Conservation (phyloP, 2,113 vertebrate species). For the Sminthopsis crassicaudata region DNA sequence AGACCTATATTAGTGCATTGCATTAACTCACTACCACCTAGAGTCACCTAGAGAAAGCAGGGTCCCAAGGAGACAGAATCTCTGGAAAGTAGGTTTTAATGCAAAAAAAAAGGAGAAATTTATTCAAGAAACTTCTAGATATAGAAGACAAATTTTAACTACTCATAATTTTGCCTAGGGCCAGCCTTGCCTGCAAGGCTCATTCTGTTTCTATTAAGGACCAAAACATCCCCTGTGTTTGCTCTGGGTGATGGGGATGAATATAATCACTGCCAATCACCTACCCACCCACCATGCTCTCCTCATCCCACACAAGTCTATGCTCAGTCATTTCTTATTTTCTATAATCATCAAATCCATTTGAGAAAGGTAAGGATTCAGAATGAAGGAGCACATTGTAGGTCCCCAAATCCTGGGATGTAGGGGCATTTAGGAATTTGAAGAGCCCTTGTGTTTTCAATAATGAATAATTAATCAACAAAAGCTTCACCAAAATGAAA, state of each 20-base stretch:
- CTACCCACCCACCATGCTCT: not conserved
- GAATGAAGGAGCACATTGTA: slow-evolving; percentile 8
- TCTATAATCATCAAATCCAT: not conserved
- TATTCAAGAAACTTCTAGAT: not conserved
- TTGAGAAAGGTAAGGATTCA: not conserved
- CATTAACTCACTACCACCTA: not conserved
- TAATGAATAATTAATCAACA: slow-evolving; percentile 63
- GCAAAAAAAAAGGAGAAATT: not conserved
- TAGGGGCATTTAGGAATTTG: slow-evolving; percentile 28
- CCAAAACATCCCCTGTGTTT: not conserved
- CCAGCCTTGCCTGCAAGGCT: not conserved
- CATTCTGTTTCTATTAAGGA: not conserved
- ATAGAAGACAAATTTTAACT: not conserved
- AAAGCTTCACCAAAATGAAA: slow-evolving; percentile 60
- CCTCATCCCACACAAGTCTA: not conserved
- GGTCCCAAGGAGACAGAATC: not conserved
- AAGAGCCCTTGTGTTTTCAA: slow-evolving; percentile 41
- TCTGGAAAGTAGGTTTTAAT: not conserved
- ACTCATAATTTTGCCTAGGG: not conserved
- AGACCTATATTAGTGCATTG: not conserved
- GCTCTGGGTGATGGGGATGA: not conserved
- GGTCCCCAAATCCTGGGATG: slow-evolving; percentile 11
- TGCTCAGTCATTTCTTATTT: not conserved
- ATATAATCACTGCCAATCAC: not conserved
- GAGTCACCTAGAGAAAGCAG: not conserved